phyloP scores from a whole-genome alignment of 1,140 invertebrate species.

The Arion vulgaris region DNA sequence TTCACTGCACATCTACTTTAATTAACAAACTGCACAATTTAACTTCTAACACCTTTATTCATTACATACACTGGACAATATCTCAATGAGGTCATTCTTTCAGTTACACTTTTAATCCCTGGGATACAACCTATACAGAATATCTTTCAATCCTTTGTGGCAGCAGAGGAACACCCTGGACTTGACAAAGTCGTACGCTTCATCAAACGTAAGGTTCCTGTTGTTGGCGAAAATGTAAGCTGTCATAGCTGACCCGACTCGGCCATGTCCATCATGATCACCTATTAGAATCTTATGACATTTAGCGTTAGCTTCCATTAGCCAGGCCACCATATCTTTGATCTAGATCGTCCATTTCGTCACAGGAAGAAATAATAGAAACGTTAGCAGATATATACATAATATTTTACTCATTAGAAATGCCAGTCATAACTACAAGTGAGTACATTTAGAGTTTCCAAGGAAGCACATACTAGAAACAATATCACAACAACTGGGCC shows the following conservation, averaged over 20 bases:
- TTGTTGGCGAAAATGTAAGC: constrained; percentile 35
- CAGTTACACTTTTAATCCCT: constrained; percentile 2
- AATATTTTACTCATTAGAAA: no score
- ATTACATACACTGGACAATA: no score
- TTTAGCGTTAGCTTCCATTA: neutral
- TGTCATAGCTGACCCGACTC: constrained; percentile 18
- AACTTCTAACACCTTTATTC: no score
- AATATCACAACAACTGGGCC: no score
- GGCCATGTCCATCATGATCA: constrained; percentile 1
- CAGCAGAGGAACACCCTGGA: neutral
- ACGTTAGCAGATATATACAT: no score
- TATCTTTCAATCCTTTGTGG: constrained; percentile 24
- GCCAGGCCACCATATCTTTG: constrained; percentile 15
- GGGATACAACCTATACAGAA: constrained; percentile 4
- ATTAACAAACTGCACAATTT: no score
- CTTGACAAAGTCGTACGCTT: constrained; percentile 24
- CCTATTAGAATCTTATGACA: constrained; percentile 11
- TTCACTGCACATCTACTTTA: no score
- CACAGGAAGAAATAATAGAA: no score
- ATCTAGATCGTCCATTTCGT: constrained; percentile 9
- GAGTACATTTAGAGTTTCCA: no score
- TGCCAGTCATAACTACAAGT: no score
- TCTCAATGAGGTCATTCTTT: no score
- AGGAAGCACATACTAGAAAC: no score
- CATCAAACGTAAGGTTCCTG: constrained; percentile 34